Percentiles rank a stretch among this genome's conserved stretches.
These are phyloP conservation scores for Mythimna impura DNA, from an alignment of 2,888 invertebrate species.

Conservation along the genomic window DNA sequence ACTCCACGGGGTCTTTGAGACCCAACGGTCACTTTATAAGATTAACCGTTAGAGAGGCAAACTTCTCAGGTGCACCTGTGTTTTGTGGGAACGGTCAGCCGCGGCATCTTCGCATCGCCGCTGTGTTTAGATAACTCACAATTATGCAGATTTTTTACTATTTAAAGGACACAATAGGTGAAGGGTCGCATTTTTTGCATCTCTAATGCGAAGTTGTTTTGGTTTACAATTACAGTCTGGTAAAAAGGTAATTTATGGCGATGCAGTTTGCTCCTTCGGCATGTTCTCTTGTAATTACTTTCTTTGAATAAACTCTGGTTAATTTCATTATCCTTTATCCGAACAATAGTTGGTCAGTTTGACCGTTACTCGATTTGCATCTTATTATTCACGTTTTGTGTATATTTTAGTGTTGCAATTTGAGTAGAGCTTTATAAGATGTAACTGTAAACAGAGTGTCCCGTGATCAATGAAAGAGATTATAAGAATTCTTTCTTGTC, in stretches of 20 bases:
- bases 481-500: conserved; percentile 52
- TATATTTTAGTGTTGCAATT: conserved; percentile 35
- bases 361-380: conserved; percentile 55
- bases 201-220: conserved; percentile 61
- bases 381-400: conserved; percentile 44
- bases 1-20: conserved; percentile 60
- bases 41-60: conserved; percentile 77
- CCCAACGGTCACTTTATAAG: conserved; percentile 77
- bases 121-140: conserved; percentile 79
- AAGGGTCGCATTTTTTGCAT: conserved; percentile 65
- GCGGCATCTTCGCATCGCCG: conserved; percentile 49
- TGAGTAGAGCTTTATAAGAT: conserved; percentile 12
- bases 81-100: conserved; percentile 78
- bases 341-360: conserved; percentile 38
- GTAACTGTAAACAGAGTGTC: conserved; percentile 20
- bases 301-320: conserved; percentile 40
- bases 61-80: conserved; percentile 78
- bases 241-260: conserved; percentile 67
- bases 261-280: conserved; percentile 69
- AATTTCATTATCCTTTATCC: conserved; percentile 21
- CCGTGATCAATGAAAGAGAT: conserved; percentile 40
- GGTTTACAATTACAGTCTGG: no score
- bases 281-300: conserved; percentile 58
- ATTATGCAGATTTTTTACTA: conserved; percentile 80
- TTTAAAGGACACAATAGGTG: conserved; percentile 62